Evolutionary conservation across 2,888 invertebrate genomes (phyloP).

Genomic region (Tetheella fluctuosa): DNA sequence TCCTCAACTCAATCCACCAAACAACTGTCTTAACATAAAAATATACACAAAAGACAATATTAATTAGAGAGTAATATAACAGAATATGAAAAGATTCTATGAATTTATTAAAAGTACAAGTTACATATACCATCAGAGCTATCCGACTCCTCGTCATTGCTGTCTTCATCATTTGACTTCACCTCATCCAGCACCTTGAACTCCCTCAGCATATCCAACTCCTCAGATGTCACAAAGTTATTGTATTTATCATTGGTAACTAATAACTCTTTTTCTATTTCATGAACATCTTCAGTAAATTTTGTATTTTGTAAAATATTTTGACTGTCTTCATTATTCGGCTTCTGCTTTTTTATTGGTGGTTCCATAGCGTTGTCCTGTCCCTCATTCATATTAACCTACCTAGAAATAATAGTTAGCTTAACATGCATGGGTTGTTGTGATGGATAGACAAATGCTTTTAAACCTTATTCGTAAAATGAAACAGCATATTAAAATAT

Average conservation of each 20-base stretch:
- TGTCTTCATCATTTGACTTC: constrained; percentile 72
- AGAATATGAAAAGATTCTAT: no score
- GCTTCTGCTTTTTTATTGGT: constrained; percentile 51
- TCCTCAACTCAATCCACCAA: no score
- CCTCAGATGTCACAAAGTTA: constrained; percentile 58
- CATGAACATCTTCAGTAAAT: constrained; percentile 33
- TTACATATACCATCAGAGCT: constrained; percentile 62
- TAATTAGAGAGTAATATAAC: no score
- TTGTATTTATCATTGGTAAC: constrained; percentile 46
- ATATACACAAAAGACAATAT: no score
- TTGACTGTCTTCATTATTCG: constrained; percentile 17
- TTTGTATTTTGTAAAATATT: constrained; percentile 20
- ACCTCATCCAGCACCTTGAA: constrained; percentile 78
- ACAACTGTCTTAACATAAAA: no score
- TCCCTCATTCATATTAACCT: constrained; percentile 45
- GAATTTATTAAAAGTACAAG: background rate
- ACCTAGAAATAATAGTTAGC: constrained; percentile 42
- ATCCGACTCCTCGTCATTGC: constrained; percentile 66
- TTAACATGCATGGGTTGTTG: constrained; percentile 27
- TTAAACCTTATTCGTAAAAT: background rate
- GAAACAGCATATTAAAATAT: no score
- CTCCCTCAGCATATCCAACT: constrained; percentile 66
- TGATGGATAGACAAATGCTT: background rate
- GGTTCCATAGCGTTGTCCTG: constrained; percentile 31
- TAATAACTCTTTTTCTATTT: constrained; percentile 25